Evolutionary conservation across 2,113 vertebrate genomes (phyloP).

Genomic region (Myrmophylax atrothorax): DNA sequence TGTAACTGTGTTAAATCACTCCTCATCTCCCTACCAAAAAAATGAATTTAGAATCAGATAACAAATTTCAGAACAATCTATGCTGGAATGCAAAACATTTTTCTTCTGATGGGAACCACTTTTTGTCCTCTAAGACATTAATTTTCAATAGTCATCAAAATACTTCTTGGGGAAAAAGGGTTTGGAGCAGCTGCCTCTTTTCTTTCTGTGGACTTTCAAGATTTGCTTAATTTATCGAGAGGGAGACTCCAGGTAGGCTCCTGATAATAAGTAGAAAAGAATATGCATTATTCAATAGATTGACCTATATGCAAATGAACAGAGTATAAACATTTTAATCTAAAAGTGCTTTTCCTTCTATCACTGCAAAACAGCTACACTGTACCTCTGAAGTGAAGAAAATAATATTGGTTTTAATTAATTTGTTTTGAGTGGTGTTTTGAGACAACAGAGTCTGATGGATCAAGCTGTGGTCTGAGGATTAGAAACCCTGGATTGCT

Average conservation of each 20-base stretch:
- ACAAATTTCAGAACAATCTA: neutral
- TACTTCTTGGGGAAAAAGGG: neutral
- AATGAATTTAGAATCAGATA: neutral
- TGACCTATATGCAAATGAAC: conserved; percentile 4
- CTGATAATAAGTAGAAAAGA: neutral
- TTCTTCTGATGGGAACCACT: neutral
- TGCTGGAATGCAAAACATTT: neutral
- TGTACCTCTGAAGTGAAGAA: neutral
- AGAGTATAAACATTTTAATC: neutral
- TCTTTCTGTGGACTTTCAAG: neutral
- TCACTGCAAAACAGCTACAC: neutral
- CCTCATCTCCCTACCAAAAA: neutral
- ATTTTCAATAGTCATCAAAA: neutral
- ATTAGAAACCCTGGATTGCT: neutral
- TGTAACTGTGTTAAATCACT: neutral
- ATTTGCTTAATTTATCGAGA: neutral
- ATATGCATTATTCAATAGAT: conserved; percentile 7
- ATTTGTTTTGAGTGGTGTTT: neutral
- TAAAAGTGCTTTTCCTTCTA: neutral
- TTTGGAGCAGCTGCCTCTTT: neutral
- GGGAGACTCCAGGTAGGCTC: neutral
- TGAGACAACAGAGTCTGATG: neutral
- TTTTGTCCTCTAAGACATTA: neutral
- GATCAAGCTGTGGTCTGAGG: neutral
- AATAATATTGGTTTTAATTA: neutral